A percentile compares a stretch with the other conserved stretches of the same genome.
Conservation (phyloP, 2,888 invertebrate species). For the Drosophila bunnanda region DNA sequence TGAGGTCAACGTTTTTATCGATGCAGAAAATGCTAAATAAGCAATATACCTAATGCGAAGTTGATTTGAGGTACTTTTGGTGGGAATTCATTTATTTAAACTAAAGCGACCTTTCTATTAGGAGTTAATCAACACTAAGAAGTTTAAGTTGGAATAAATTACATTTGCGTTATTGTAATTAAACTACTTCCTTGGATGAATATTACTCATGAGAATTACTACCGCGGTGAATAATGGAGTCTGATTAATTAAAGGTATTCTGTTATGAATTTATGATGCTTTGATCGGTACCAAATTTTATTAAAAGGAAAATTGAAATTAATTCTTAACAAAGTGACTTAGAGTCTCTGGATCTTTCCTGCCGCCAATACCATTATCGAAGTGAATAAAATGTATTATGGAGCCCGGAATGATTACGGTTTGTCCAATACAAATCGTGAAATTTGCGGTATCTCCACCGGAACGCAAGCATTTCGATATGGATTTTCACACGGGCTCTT, state of each 20-base stretch:
- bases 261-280: not conserved
- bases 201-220: not conserved
- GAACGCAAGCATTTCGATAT: constrained; percentile 13
- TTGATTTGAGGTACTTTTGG: constrained; percentile 1
- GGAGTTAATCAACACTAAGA: not conserved
- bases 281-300: not conserved
- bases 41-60: constrained; percentile 3
- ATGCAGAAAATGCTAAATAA: constrained; percentile 62
- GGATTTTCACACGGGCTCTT: constrained; percentile 10
- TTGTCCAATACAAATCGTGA: constrained; percentile 12
- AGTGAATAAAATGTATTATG: constrained; percentile 2
- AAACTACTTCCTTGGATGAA: not conserved
- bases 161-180: not conserved
- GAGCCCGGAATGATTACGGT: constrained; percentile 1
- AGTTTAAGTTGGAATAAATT: no score
- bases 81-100: not conserved
- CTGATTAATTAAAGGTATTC: not conserved
- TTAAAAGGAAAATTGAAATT: not conserved
- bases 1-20: constrained; percentile 76
- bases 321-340: not conserved
- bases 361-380: not conserved
- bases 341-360: constrained; percentile 5
- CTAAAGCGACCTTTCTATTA: not conserved
- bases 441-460: constrained; percentile 22
- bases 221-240: no score